Percentiles rank a stretch among this genome's conserved stretches.
Conservation (phyloP, 2,797 vertebrate genomes). For the Limnodromus scolopaceus region DNA sequence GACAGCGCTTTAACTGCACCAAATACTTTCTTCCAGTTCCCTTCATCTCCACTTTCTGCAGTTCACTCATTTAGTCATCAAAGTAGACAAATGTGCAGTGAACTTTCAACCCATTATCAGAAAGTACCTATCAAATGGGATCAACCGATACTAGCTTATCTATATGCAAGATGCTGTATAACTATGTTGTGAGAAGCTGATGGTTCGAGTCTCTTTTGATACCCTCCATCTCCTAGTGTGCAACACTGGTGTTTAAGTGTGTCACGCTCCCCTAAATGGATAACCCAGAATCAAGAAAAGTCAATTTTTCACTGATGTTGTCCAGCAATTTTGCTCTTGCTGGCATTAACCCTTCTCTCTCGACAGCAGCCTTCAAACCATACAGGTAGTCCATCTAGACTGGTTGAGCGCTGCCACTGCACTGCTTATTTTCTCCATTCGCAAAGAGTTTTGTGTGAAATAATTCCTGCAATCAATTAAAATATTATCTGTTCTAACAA, state of each 20-base stretch:
- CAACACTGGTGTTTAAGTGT: background rate
- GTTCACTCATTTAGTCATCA: background rate
- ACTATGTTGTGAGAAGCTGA: background rate
- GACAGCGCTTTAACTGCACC: background rate
- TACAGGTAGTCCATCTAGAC: background rate
- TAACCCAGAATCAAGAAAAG: background rate
- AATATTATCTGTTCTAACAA: background rate
- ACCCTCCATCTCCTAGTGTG: background rate
- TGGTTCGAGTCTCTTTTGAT: background rate
- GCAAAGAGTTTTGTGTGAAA: background rate
- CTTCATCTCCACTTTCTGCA: background rate
- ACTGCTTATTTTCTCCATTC: background rate
- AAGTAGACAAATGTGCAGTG: background rate
- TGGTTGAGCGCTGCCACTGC: background rate
- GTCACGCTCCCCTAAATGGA: background rate
- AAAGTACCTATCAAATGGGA: background rate
- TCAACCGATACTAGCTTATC: background rate
- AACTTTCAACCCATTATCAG: background rate
- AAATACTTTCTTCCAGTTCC: background rate
- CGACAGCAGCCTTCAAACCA: background rate
- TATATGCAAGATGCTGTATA: background rate
- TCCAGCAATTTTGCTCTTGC: background rate
- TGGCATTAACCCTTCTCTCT: background rate
- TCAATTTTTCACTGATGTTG: background rate
- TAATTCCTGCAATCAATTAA: background rate